phyloP scores from a whole-genome alignment of 2,113 vertebrate species.

The Fulica atra region DNA sequence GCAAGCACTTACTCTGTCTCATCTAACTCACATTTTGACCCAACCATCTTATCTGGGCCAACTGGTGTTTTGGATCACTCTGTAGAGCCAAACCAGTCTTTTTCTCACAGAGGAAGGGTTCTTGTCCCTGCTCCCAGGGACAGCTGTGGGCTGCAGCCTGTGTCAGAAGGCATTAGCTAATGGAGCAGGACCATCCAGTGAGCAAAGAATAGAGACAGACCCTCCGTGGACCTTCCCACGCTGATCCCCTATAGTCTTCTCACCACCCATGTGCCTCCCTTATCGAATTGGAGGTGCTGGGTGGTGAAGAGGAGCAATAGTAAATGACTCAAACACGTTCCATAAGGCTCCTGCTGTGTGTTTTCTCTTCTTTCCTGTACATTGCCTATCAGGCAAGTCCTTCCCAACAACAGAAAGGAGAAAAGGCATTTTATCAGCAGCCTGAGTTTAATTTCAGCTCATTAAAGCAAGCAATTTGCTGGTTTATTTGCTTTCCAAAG shows the following conservation, averaged over 20 bases:
- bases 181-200: not conserved
- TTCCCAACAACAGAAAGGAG: constrained; percentile 47
- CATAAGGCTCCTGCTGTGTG: not conserved
- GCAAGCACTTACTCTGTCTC: not conserved
- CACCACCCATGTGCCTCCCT: not conserved
- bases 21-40: not conserved
- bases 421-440: constrained; percentile 65
- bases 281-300: not conserved
- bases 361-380: constrained; percentile 4
- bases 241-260: not conserved
- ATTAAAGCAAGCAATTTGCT: constrained; percentile 74
- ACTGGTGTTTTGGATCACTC: not conserved
- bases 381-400: constrained; percentile 28
- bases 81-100: not conserved
- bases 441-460: constrained; percentile 68
- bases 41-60: not conserved
- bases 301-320: not conserved
- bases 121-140: not conserved
- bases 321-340: not conserved
- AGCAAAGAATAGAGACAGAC: not conserved
- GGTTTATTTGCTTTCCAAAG: constrained; percentile 72
- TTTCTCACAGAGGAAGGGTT: not conserved
- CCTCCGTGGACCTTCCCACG: not conserved
- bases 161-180: not conserved
- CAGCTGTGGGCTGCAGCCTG: not conserved